Conservation (phyloP, 2,113 vertebrate genomes). For the Lota lota region DNA sequence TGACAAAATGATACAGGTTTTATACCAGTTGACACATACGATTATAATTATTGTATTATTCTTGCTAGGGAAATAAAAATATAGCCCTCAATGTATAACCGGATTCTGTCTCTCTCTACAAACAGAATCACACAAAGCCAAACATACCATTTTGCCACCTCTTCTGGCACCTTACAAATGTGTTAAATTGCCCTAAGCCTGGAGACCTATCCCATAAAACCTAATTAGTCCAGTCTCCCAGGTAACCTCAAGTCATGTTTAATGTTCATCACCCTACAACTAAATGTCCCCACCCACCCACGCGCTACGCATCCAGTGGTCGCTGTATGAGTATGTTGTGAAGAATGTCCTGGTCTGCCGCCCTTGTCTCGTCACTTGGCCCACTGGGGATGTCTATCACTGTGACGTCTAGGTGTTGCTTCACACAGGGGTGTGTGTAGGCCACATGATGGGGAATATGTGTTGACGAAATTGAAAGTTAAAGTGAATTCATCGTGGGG, state of each 20-base stretch:
- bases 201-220: not conserved
- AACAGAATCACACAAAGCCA: no score
- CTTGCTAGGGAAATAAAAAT: no score
- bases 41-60: no score
- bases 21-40: no score
- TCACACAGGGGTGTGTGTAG: constrained; percentile 21
- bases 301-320: not conserved
- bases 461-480: no score
- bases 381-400: constrained; percentile 38
- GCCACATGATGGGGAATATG: constrained; percentile 10
- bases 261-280: constrained; percentile 18
- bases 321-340: constrained; percentile 10
- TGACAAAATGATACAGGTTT: no score
- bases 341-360: constrained; percentile 26
- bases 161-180: not conserved
- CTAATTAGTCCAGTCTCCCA: not conserved
- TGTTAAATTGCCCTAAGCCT: not conserved
- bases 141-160: not conserved
- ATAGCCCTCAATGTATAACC: no score
- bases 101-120: no score
- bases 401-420: constrained; percentile 34
- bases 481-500: no score
- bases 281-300: constrained; percentile 23
- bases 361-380: constrained; percentile 34
- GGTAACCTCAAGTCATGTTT: constrained; percentile 12